Base-by-base conservation (phyloP, 1,140 invertebrate species). In the Cryptotermes secundus region DNA sequence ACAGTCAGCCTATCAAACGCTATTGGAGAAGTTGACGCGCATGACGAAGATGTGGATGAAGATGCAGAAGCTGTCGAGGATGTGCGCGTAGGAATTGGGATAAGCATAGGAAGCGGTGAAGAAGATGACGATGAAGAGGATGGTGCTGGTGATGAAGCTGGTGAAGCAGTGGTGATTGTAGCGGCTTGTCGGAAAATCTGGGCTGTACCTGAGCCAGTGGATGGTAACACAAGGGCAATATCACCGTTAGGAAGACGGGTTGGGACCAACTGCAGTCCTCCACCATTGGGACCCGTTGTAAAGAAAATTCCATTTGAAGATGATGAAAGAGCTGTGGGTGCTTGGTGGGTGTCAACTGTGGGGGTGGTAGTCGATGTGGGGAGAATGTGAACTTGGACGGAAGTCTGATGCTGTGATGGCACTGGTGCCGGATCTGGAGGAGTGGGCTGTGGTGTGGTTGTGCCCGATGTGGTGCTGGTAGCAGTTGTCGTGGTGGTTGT, bases 51-150 rank as follows among this genome's bases (percentile, higher is more conserved):
- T 0, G 89, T 89, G n/a, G 90, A 91, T 84, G 88, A 89, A 31
- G 92, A 93, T 0, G 93, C 92, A 0, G 94, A 93, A 2, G 93
- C 93, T 0, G 94, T 94, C 59, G 93, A 93, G 12, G 93, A 92
- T 24, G 94, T 94, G 84, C 94, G 91, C 79, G 93, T 92, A 0
- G 94, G 94, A 14, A 95, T 93, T 0, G 94, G 93, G 16, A 96
- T 94, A 19, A 95, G 87, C 16, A 93, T 92, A 0, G 94, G 94
- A 31, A 94, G 87, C 2, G 94, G 92, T 34, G 93, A 90, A 31
- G 90, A 86, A 34, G 90, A 89, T 34, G 90, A 88, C 36, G 83
- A 80, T 16, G 85, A 79, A 16, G 84, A 83, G 35, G 84, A 85
- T 89, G 84, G 0, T 79, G 88, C 88, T 82, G 89, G 93, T 59